Percentiles rank a stretch among this genome's conserved stretches.
Evolutionary conservation across 2,888 invertebrate species (phyloP).

Genomic region (Drosophila anceps): DNA sequence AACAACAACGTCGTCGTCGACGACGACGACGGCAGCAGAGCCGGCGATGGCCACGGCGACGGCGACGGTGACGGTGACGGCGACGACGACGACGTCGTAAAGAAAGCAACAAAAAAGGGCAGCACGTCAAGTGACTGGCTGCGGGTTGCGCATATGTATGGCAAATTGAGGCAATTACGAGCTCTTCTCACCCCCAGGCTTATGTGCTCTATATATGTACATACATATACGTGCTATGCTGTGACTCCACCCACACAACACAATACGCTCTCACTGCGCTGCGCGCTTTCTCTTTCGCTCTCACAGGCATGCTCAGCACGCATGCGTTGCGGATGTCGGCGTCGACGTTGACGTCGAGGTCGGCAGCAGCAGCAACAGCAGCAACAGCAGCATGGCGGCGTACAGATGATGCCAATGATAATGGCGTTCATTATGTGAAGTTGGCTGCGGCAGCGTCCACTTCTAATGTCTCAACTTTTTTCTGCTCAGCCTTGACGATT

Average conservation of each 20-base stretch:
- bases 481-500: slow-evolving; percentile 49
- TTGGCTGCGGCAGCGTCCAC: slow-evolving; percentile 36
- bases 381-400: slow-evolving; percentile 20
- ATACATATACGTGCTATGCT: slow-evolving; percentile 9
- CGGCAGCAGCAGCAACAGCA: slow-evolving; percentile 13
- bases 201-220: slow-evolving; percentile 29
- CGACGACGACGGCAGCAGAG: slow-evolving; percentile 3
- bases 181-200: slow-evolving; percentile 42
- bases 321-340: slow-evolving; percentile 53
- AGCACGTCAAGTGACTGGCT: slow-evolving; percentile 62
- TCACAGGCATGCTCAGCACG: slow-evolving; percentile 40
- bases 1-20: neutral
- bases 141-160: slow-evolving; percentile 54
- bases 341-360: neutral
- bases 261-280: slow-evolving; percentile 9
- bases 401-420: slow-evolving; percentile 33
- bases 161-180: slow-evolving; percentile 80
- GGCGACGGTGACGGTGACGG: neutral
- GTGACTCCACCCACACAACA: slow-evolving; percentile 56
- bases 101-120: slow-evolving; percentile 55
- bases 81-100: slow-evolving; percentile 25
- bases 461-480: slow-evolving; percentile 75
- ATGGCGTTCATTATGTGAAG: slow-evolving; percentile 55
- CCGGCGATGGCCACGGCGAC: slow-evolving; percentile 13
- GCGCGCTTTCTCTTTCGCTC: slow-evolving; percentile 30